Base-by-base conservation (phyloP, 2,113 vertebrate species). In the Mionectes macconnelli region DNA sequence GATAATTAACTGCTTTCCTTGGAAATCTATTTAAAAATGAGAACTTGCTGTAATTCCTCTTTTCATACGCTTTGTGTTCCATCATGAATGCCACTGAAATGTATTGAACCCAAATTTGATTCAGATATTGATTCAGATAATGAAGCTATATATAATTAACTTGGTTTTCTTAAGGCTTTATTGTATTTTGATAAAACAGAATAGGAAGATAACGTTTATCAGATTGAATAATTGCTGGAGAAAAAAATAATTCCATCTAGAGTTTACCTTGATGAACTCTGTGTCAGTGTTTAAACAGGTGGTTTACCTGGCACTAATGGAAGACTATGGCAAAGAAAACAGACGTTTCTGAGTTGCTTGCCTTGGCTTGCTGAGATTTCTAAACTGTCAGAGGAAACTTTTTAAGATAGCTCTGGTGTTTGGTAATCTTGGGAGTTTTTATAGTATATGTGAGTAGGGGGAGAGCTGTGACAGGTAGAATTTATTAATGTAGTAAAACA, bases 331-430 rank as follows among this genome's bases (percentile, higher is more conserved):
- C 35, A 44, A 85, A 74, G 67, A 70, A 91, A 87, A 53, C 37
- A 74, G 33, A 33, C 57, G 17, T 53, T 85, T 82, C 63, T 78
- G 40, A 50, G 42, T 76, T 75, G 40, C 66, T 89, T 92, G 56
- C 40, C 47, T 87, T 74, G 60, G 44, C 79, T 86, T 94, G 85
- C 49, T 93, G 87, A 84, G 87, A 88, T 90, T 90, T 87, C 56
- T 81, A 16, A 84, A 50, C 37, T 57, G 56, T 88, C 28, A 78
- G 68, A 60, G 62, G 44, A 81, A 81, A 39, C 68, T 83, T 75
- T 57, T 40, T 49, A 35, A 73, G 44, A 30, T 50, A 75, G 11
- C 31, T 63, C 28, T 83, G 57, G 39, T 0, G 1, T 67, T 84
- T 70, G 49, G 56, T 76, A 55, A 60, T 69, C 42, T 33, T 45